Percentiles rank a stretch among this genome's conserved stretches.
These are phyloP conservation scores for Irena cyanogastra DNA, from an alignment of 2,113 vertebrate species.

Conservation along the genomic window DNA sequence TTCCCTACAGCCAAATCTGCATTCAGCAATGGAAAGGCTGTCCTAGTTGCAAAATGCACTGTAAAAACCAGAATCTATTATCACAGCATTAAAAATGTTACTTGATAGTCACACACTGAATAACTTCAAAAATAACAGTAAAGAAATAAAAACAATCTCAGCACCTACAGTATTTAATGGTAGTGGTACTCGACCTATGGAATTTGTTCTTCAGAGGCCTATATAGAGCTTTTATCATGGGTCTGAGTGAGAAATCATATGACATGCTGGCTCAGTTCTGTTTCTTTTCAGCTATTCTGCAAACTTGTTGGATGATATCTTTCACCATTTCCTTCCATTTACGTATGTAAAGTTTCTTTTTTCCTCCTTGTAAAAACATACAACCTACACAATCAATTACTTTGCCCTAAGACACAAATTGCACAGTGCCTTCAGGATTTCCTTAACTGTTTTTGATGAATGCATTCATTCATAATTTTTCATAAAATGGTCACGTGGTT, in stretches of 20 bases:
- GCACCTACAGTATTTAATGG: conserved; percentile 28
- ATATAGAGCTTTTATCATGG: conserved; percentile 35
- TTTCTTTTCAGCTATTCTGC: conserved; percentile 4
- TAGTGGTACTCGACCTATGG: background rate
- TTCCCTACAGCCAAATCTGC: background rate
- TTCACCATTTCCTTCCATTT: conserved; percentile 21
- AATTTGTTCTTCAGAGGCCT: conserved; percentile 25
- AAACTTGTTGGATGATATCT: conserved; percentile 6
- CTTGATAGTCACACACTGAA: background rate
- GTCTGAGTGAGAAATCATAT: conserved; percentile 10
- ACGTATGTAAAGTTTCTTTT: background rate
- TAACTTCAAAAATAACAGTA: conserved; percentile 31
- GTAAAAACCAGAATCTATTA: background rate
- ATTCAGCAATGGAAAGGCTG: background rate
- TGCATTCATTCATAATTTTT: conserved; percentile 14
- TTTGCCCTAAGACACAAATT: background rate
- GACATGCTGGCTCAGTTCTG: background rate
- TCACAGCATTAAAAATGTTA: background rate
- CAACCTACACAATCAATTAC: conserved; percentile 6
- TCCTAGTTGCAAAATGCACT: conserved; percentile 3
- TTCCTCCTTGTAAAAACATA: conserved; percentile 22
- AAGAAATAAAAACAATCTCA: conserved; percentile 37
- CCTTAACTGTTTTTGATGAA: conserved; percentile 19
- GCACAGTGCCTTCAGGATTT: background rate
- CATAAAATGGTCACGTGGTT: background rate